Conservation (phyloP, 2,888 invertebrate species). For the Fragum sueziense region DNA sequence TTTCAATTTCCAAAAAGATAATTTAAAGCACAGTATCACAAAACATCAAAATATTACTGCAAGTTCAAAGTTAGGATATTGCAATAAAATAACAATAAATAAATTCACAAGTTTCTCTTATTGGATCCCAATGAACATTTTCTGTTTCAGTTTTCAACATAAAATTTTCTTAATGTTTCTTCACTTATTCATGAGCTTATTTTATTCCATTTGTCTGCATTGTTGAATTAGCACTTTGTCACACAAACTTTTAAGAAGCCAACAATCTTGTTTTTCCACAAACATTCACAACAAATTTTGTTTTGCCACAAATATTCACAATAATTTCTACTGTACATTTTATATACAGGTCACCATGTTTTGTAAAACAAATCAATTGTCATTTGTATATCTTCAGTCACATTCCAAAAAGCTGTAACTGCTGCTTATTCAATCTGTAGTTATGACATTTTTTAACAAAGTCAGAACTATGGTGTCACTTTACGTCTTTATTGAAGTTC, state of each 20-base stretch:
- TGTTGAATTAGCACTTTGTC: neutral
- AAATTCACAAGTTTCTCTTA: neutral
- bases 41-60: neutral
- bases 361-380: conserved; percentile 6
- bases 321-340: neutral
- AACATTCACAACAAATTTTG: no score
- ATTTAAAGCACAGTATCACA: no score
- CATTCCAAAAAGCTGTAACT: neutral
- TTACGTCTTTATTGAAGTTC: conserved; percentile 20
- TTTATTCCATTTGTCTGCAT: no score
- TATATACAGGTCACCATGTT: neutral
- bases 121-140: neutral
- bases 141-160: neutral
- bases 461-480: neutral
- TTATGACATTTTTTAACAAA: neutral
- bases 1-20: no score
- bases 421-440: neutral
- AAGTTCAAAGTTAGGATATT: neutral
- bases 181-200: no score
- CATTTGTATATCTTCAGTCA: neutral
- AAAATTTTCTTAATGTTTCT: neutral
- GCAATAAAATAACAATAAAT: neutral
- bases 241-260: neutral
- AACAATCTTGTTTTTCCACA: neutral
- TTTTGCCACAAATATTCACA: neutral